A percentile compares a stretch with the other conserved stretches of the same genome.
Conservation (phyloP, 2,888 invertebrate genomes). For the Mycalesis mineus region DNA sequence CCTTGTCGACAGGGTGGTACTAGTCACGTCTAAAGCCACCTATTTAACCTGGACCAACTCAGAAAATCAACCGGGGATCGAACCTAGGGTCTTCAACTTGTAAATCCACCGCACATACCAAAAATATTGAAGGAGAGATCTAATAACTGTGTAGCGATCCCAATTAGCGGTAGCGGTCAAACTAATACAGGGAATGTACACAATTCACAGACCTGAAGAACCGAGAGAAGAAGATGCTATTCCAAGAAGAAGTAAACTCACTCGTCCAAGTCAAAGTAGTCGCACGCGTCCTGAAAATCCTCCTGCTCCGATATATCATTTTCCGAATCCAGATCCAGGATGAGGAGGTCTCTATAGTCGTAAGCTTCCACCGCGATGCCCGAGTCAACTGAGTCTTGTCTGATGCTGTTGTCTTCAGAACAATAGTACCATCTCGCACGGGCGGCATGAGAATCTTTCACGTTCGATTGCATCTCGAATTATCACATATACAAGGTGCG, state of each 20-base stretch:
- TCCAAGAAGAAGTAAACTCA: conserved; percentile 51
- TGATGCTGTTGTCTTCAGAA: conserved; percentile 28
- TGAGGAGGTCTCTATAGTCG: conserved; percentile 18
- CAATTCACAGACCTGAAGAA: too few species aligned
- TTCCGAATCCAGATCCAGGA: conserved; percentile 43
- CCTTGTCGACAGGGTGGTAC: too few species aligned
- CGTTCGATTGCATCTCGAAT: conserved; percentile 32
- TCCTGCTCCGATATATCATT: conserved; percentile 45
- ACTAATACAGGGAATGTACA: too few species aligned
- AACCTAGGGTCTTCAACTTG: too few species aligned
- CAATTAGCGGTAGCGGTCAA: too few species aligned
- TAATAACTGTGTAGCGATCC: too few species aligned
- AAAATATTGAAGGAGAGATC: too few species aligned
- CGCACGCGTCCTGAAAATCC: conserved; percentile 35
- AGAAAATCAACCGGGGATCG: too few species aligned
- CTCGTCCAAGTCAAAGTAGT: conserved; percentile 34
- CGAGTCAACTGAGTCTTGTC: conserved; percentile 46
- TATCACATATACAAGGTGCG: conserved; percentile 9
- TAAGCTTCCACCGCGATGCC: conserved; percentile 41
- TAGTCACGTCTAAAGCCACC: too few species aligned
- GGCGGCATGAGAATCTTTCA: conserved; percentile 42
- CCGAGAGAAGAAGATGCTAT: too few species aligned
- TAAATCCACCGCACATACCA: too few species aligned
- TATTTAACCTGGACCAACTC: too few species aligned
- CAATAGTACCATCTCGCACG: conserved; percentile 33